Evolutionary conservation across 2,113 vertebrate genomes (phyloP).

Genomic region (Nerophis ophidion): DNA sequence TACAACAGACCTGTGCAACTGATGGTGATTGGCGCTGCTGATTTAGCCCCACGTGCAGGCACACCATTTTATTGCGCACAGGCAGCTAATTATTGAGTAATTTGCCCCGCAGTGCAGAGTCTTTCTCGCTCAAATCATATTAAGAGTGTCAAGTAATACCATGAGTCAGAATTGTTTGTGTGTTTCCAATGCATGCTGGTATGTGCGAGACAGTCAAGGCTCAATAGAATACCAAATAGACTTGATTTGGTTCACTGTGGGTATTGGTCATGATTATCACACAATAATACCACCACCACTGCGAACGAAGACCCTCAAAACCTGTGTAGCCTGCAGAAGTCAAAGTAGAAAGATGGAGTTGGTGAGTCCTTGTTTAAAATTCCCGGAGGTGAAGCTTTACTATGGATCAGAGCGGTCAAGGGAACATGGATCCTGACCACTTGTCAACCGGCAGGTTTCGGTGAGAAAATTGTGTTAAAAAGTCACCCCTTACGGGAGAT

Average conservation of each 20-base stretch:
- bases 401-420: too few species aligned
- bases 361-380: too few species aligned
- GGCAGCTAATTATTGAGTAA: slow-evolving; percentile 12
- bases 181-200: not conserved
- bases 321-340: too few species aligned
- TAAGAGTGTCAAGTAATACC: slow-evolving; percentile 7
- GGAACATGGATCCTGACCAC: too few species aligned
- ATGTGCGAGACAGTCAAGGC: slow-evolving; percentile 8
- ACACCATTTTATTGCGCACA: slow-evolving; percentile 16
- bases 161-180: slow-evolving; percentile 2
- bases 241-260: slow-evolving; percentile 21
- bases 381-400: too few species aligned
- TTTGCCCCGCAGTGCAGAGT: slow-evolving; percentile 5
- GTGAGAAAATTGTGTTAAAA: too few species aligned
- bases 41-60: not conserved
- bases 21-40: not conserved
- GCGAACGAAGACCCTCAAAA: not conserved
- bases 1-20: not conserved
- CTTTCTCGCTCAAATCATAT: slow-evolving; percentile 4
- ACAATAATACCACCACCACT: not conserved
- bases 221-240: slow-evolving; percentile 12
- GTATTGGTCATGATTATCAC: slow-evolving; percentile 13
- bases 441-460: too few species aligned
- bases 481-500: too few species aligned
- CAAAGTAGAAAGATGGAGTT: too few species aligned